Base-by-base conservation (phyloP, 2,888 invertebrate genomes). In the Chirona hameri region DNA sequence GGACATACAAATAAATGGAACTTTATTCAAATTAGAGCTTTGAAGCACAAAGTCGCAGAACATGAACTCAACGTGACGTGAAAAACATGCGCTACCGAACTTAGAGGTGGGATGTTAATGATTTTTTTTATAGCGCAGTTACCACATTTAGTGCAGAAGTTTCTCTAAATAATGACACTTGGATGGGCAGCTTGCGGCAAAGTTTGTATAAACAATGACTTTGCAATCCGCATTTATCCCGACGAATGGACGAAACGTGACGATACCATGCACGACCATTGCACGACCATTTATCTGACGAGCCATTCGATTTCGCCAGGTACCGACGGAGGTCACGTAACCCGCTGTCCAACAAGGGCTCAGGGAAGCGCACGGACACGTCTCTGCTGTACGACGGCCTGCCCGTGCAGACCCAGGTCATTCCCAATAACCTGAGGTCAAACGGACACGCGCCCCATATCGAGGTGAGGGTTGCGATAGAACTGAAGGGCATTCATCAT, bases 341-440 rank as follows among this genome's bases (percentile, higher is more conserved):
- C n/a, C 39, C 29, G 31, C 15, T 39, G 31, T 21, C 31, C 39
- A 39, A 21, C 31, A 72, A 72, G 72, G 21, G n/a, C 39, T 39
- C 72, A 9, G 72, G 72, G 18, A 72, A 72, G 72, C 29, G 72
- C 12, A 7, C 31, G 18, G 72, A 72, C 72, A 39, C 72, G 5
- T 31, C 72, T 29, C 72, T 31, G 31, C 12, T 72, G 72, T 72
- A 72, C 72, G 72, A 72, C 72, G 72, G 72, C 72, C 72, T 72
- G 3, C 72, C 72, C 10, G 72, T 72, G 72, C 72, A 72, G 72
- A 72, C 72, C 5, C 72, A 39, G 31, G 72, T 72, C 31, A 21
- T 72, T 21, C 72, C 72, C 72, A 72, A 72, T 31, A 72, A 72
- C 72, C 31, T 72, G 72, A 15, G 72, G 72, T 39, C 72, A 9